Conservation (phyloP, 1,140 invertebrate species). For the Leptestheria dahalacensis region DNA sequence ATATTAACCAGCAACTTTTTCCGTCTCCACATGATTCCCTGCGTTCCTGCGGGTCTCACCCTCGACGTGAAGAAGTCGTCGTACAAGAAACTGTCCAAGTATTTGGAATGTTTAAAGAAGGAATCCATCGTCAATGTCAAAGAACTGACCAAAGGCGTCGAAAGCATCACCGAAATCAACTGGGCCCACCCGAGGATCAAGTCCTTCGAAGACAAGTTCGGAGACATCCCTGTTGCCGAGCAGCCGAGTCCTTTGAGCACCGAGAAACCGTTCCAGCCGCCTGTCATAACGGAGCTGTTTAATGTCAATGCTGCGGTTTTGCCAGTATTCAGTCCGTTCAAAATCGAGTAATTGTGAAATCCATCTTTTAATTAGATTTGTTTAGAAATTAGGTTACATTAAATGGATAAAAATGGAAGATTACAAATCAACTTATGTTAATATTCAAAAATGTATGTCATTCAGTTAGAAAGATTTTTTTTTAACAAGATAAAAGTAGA, state of each 20-base stretch:
- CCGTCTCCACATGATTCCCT: conserved; percentile 57
- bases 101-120: conserved; percentile 42
- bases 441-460: no score
- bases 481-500: no score
- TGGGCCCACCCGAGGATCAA: conserved; percentile 36
- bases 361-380: no score
- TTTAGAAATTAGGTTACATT: no score
- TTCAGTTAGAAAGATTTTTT: no score
- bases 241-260: conserved; percentile 21
- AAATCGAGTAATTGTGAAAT: conserved; percentile 18
- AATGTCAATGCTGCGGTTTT: conserved; percentile 48
- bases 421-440: no score
- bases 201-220: conserved; percentile 23
- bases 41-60: conserved; percentile 41
- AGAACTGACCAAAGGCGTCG: conserved; percentile 54
- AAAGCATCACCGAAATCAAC: conserved; percentile 45
- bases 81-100: conserved; percentile 75
- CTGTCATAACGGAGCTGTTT: conserved; percentile 48
- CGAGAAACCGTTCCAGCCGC: conserved; percentile 28
- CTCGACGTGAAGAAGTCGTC: conserved; percentile 79
- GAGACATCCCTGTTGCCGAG: conserved; percentile 27
- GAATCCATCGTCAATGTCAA: conserved; percentile 47
- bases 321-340: conserved; percentile 43
- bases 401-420: no score
- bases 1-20: conserved; percentile 59